Percentiles rank a stretch among this genome's conserved stretches.
These are phyloP conservation scores for Congeria kusceri DNA, from an alignment of 2,888 invertebrate species.

Conservation along the genomic window DNA sequence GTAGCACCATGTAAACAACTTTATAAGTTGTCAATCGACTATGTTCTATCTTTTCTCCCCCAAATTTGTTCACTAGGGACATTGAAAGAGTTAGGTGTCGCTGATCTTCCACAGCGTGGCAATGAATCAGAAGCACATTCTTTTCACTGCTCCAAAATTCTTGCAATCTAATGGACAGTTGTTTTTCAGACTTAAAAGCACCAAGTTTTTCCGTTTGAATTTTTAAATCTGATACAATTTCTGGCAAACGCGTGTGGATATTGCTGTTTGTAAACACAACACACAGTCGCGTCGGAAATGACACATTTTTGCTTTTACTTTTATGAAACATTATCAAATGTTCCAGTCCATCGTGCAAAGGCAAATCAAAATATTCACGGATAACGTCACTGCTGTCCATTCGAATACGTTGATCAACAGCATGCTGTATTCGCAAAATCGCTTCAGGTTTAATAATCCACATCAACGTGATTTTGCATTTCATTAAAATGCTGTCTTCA, in stretches of 20 bases:
- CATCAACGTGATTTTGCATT: conserved; percentile 45
- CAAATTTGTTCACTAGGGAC: conserved; percentile 49
- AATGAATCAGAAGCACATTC: conserved; percentile 61
- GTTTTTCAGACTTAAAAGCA: conserved; percentile 71
- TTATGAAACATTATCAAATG: conserved; percentile 22
- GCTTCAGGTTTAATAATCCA: conserved; percentile 63
- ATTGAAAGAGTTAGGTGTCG: conserved; percentile 65
- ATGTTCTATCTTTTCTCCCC: conserved; percentile 12
- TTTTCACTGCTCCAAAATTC: conserved; percentile 56
- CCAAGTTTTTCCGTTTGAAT: conserved; percentile 63
- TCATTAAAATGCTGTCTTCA: background rate
- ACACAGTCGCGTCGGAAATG: conserved; percentile 16
- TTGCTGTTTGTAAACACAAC: conserved; percentile 67
- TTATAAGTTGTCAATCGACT: conserved; percentile 7
- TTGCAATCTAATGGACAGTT: conserved; percentile 50
- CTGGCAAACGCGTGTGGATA: conserved; percentile 47
- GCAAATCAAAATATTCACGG: conserved; percentile 50
- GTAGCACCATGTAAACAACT: conserved; percentile 51
- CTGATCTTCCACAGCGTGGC: conserved; percentile 60
- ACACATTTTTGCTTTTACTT: background rate
- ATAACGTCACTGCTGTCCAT: background rate
- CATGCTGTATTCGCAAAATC: conserved; percentile 35
- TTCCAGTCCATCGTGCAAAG: conserved; percentile 62
- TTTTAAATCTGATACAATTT: background rate
- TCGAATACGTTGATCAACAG: background rate